These are phyloP conservation scores for Alectoris magna DNA, from an alignment of 2,797 vertebrate species.

Conservation along the genomic window DNA sequence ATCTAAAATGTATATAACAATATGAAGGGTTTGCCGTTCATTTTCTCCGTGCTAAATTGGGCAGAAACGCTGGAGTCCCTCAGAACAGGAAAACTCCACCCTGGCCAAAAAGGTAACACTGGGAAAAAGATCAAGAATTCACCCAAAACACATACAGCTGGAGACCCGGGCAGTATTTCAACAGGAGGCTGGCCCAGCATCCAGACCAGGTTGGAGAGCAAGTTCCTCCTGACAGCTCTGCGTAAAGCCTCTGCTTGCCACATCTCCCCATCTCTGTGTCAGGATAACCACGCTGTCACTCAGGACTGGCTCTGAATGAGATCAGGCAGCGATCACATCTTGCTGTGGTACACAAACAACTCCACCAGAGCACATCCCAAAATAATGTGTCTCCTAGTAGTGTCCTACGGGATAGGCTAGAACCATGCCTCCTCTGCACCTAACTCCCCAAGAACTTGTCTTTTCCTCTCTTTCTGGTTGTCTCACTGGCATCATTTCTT, in stretches of 20 bases:
- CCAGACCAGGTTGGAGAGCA: neutral
- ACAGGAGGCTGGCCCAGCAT: neutral
- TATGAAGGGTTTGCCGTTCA: constrained; percentile 66
- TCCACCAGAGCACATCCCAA: fast-evolving
- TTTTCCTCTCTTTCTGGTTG: neutral
- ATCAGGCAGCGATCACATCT: neutral
- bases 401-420: neutral
- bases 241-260: neutral
- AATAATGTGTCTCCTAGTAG: fast-evolving
- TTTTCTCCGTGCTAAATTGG: constrained; percentile 57
- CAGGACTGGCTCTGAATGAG: neutral
- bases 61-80: constrained; percentile 22
- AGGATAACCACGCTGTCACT: neutral
- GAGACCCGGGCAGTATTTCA: neutral
- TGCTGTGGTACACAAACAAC: neutral
- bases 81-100: constrained; percentile 54
- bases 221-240: neutral
- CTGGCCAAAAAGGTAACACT: constrained; percentile 51
- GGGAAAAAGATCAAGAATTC: constrained; percentile 60
- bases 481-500: neutral
- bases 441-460: neutral
- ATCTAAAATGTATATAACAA: constrained; percentile 71
- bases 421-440: neutral
- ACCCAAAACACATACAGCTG: constrained; percentile 41
- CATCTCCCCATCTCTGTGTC: neutral